Base-by-base conservation (phyloP, 2,113 vertebrate species). In the Manacus vitellinus region DNA sequence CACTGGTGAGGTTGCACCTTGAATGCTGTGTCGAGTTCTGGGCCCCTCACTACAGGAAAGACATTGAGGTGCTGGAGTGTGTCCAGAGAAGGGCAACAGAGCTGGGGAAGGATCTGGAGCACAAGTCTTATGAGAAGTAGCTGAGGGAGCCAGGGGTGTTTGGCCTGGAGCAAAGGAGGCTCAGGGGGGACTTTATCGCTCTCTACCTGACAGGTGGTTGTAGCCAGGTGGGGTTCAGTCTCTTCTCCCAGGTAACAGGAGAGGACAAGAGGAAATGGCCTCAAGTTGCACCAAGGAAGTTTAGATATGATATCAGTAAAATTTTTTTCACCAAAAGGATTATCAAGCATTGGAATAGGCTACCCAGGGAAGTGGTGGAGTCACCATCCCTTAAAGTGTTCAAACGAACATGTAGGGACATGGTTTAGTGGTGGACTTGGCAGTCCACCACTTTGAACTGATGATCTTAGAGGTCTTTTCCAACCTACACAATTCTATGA, bases 21-120 rank as follows among this genome's bases (percentile, higher is more conserved):
- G 3, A 47, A 3, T 31, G 1, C n/a, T 54, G n/a, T 35, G 55
- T 22, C 3, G 5, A 41, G n/a, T 15, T 55, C 54, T 76, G n/a
- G 2, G 55, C 17, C n/a, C 1, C 13, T 47, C 28, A 10, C 24
- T 47, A 19, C 4, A 9, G 12, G 21, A 62, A 75, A 22, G 9
- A 41, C 47, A 19, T 1, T 6, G 47, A 76, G 79, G 21, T 6
- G 30, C 46, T 82, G n/a, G 16, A 54, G 39, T 17, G 8, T 14
- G 8, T 62, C 30, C 63, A 76, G 59, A 61, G 54, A 39, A 24
- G 46, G 47, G 2, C n/a, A 68, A 0, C 0, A 0, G 30, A 30
- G 21, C 47, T 62, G 62, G 4, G 9, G 11, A 62, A 76, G 21
- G 19, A 11, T 4, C 54, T 68, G 87, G 30, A 16, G 14, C 62